Evolutionary conservation across 2,113 vertebrate species (phyloP), one percentile per base, ranked within the genome.

Genomic region (Ctenodactylus gundi): DNA sequence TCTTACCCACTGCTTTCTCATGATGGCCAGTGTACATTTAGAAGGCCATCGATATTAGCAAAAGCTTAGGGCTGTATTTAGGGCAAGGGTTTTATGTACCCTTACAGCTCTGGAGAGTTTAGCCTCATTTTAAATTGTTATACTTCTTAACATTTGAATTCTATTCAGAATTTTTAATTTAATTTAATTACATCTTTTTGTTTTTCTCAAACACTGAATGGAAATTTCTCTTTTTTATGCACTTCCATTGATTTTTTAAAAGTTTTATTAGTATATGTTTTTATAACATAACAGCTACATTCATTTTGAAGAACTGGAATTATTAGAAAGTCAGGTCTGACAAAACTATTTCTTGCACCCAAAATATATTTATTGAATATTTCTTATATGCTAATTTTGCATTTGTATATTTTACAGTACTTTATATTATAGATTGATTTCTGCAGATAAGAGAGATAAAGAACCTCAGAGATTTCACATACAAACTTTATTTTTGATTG

Each of bases 401-500:
- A 6, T 4, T 82, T 78, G 6, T 31, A 25, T 62, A n/a, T 1
- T 15, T 75, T 53, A 68, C 5, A n/a, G 29, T 60, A 31, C 46
- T 64, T 89, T 84, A 62, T 73, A 46, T 1, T 14, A 29, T 64
- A 5, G 18, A 78, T 64, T 80, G 20, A 68, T 88, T 92, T 84
- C 21, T 55, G 29, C 72, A 88, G 23, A 55, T 57, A 53, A 70
- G 62, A 70, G 75, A 23, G n/a, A 36, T 27, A 65, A 49, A 15
- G 17, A 67, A 57, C n/a, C n/a, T n/a, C n/a, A n/a, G n/a, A n/a
- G n/a, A n/a, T n/a, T n/a, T n/a, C n/a, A n/a, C 75, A 70, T 77
- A 82, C 76, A 75, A 85, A 89, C 2, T 91, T 94, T 4, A 73
- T 88, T 91, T 57, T 88, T 58, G 72, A 82, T 62, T 34, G 68